Conservation (phyloP, 2,113 vertebrate genomes). For the Hylia prasina region DNA sequence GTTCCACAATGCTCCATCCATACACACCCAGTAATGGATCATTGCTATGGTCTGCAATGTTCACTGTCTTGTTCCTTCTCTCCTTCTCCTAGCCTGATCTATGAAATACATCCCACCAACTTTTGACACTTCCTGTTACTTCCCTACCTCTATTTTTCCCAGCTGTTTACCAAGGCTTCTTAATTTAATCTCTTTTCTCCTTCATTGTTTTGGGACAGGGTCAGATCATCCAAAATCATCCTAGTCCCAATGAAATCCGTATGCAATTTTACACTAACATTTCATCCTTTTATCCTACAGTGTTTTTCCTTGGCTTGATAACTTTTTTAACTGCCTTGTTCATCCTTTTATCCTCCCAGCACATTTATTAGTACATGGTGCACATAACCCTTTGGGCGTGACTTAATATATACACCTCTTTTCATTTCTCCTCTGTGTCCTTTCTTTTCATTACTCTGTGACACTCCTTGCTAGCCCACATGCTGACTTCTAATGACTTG, state of each 20-base stretch:
- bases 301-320: conserved; percentile 3
- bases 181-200: background rate
- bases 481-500: background rate
- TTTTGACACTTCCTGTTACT: background rate
- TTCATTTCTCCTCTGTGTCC: conserved; percentile 57
- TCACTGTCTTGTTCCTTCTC: background rate
- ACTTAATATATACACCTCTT: conserved; percentile 40
- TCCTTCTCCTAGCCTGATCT: background rate
- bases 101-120: background rate
- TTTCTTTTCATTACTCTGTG: conserved; percentile 50
- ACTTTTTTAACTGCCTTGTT: conserved; percentile 14
- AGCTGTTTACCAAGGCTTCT: background rate
- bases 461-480: background rate
- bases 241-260: background rate
- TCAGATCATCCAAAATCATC: background rate
- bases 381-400: conserved; percentile 41
- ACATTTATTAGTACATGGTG: conserved; percentile 53
- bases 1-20: rapidly evolving
- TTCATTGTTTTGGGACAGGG: background rate
- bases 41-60: background rate
- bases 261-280: background rate
- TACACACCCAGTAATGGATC: background rate
- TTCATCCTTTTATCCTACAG: background rate
- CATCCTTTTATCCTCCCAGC: background rate
- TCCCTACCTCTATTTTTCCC: background rate